phyloP scores from a whole-genome alignment of 2,797 vertebrate genomes.

The Podarcis siculus region DNA sequence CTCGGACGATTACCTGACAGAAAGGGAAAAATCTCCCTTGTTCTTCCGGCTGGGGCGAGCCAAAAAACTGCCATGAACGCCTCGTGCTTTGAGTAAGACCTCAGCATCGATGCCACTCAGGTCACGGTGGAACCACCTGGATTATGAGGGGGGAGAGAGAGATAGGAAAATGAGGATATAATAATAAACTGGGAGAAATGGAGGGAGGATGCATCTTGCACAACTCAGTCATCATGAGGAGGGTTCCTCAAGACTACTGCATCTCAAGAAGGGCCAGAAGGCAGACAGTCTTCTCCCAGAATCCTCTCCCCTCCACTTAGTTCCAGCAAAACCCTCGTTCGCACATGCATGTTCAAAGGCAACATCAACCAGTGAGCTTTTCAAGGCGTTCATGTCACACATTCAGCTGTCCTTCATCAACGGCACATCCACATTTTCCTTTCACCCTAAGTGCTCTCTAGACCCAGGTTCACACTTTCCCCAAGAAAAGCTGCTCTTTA shows the following conservation, averaged over 20 bases:
- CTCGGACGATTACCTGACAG: constrained; percentile 86
- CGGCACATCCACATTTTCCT: neutral
- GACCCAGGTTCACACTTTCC: too few species aligned
- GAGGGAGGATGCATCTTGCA: neutral
- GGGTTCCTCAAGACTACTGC: neutral
- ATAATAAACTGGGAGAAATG: neutral
- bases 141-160: neutral
- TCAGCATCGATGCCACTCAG: constrained; percentile 92
- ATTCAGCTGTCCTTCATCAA: neutral
- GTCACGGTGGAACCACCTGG: constrained; percentile 97
- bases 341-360: neutral
- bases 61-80: constrained; percentile 92
- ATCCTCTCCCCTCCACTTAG: neutral
- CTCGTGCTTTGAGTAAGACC: constrained; percentile 86
- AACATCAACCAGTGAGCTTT: neutral
- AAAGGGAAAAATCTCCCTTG: constrained; percentile 94
- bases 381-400: neutral
- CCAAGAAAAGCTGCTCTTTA: too few species aligned
- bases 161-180: constrained; percentile 4
- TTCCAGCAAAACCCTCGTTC: neutral
- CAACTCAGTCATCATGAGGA: neutral
- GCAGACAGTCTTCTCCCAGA: neutral
- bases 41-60: constrained; percentile 94
- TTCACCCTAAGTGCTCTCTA: too few species aligned
- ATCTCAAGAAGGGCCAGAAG: neutral